Conservation (phyloP, 2,797 vertebrate species). For the Chlorospingus semifuscus region DNA sequence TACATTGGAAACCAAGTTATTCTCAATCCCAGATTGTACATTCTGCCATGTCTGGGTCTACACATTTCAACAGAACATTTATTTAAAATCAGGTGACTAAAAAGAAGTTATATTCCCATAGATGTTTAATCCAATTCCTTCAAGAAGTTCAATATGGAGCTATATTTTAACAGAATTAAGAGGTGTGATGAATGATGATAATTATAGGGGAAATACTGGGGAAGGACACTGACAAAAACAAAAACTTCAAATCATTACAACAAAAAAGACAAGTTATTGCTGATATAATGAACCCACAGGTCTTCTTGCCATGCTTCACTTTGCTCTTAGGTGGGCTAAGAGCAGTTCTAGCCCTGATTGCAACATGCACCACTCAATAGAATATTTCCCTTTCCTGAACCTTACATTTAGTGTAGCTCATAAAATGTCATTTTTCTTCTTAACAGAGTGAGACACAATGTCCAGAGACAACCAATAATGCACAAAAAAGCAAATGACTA, state of each 20-base stretch:
- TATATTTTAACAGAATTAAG: not conserved
- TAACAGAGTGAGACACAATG: not conserved
- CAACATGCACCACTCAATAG: not conserved
- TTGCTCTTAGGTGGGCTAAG: not conserved
- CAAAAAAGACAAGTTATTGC: not conserved
- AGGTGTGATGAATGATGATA: not conserved
- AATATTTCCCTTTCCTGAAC: not conserved
- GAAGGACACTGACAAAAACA: not conserved
- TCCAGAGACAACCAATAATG: slow-evolving; percentile 4
- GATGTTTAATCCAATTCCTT: not conserved
- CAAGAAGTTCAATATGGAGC: not conserved
- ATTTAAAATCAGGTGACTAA: not conserved
- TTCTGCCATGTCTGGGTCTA: not conserved
- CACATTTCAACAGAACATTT: not conserved
- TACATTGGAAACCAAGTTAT: not conserved
- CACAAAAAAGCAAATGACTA: slow-evolving; percentile 20
- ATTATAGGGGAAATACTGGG: not conserved
- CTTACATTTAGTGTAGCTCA: not conserved
- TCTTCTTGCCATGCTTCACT: not conserved
- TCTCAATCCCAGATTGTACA: not conserved
- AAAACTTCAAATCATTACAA: not conserved
- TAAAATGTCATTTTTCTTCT: slow-evolving; percentile 16
- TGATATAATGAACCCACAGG: not conserved
- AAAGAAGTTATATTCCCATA: not conserved
- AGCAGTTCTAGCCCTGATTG: not conserved